phyloP scores from a whole-genome alignment of 2,888 invertebrate species.

The Euzetes globulus region DNA sequence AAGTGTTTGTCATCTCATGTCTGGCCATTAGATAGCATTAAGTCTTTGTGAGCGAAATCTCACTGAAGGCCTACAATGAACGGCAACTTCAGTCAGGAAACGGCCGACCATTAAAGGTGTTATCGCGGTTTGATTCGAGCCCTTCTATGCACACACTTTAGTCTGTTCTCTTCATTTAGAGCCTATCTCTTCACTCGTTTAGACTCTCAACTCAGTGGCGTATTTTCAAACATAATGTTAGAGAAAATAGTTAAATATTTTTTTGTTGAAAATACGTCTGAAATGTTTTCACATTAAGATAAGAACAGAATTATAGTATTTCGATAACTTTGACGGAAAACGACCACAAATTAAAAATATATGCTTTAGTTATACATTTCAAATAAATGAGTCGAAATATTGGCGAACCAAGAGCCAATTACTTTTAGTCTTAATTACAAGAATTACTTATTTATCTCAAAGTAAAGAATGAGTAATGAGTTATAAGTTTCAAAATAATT shows the following conservation, averaged over 20 bases:
- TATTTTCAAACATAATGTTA: neutral
- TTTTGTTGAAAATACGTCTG: neutral
- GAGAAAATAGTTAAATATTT: neutral
- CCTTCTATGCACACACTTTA: neutral
- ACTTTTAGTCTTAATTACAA: no score
- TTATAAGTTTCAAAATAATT: no score
- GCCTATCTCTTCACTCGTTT: neutral
- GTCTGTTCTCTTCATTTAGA: neutral
- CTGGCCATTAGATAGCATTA: slow-evolving; percentile 25
- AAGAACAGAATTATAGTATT: neutral
- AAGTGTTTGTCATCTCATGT: slow-evolving; percentile 26
- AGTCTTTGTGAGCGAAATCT: slow-evolving; percentile 1
- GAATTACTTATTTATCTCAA: no score
- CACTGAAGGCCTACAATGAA: neutral
- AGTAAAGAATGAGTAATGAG: no score
- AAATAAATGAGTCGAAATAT: no score
- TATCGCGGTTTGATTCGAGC: slow-evolving; percentile 24
- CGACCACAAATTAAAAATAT: neutral
- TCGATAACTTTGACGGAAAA: neutral
- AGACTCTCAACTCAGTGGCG: slow-evolving; percentile 5
- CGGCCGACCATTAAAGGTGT: slow-evolving; percentile 29
- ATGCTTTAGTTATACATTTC: neutral
- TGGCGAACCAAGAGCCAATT: no score
- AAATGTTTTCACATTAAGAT: slow-evolving; percentile 11
- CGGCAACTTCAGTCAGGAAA: slow-evolving; percentile 12